Base-by-base conservation (phyloP, 2,888 invertebrate species). In the Sinodicranocentrus sp. region DNA sequence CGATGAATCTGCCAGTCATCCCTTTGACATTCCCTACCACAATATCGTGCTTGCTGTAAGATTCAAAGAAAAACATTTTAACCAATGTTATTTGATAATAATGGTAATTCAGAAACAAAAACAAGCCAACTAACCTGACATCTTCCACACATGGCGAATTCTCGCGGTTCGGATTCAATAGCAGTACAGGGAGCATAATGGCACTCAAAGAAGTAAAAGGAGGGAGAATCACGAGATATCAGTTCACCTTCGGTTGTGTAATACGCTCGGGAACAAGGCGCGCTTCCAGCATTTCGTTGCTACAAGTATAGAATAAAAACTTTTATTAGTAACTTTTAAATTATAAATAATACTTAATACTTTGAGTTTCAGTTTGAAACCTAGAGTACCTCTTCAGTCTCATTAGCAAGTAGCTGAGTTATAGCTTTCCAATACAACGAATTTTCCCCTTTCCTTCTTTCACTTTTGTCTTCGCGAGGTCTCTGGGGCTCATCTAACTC, bases 71-170 rank as follows among this genome's bases (percentile, higher is more conserved):
- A 73, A 73, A 61, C 26, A n/a, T 57, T 57, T 2, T 57, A 21
- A n/a, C n/a, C n/a, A 15, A 21, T 23, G 8, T 33, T 33, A 33
- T 33, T n/a, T n/a, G n/a, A n/a, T n/a, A n/a, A n/a, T n/a, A n/a
- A n/a, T n/a, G n/a, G n/a, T n/a, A n/a, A n/a, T n/a, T n/a, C n/a
- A n/a, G n/a, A n/a, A n/a, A n/a, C n/a, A n/a, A n/a, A n/a, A n/a
- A n/a, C 33, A 33, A 33, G 33, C 10, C 33, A 33, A 33, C 33
- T 19, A 65, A 90, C 90, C 89, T 91, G 91, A 86, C 92, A 92
- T 63, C 92, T 87, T 8, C 92, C 92, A 89, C 92, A 92, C 88
- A 92, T 92, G 86, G 91, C 91, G 89, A 92, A 92, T 86, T 92
- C 91, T 72, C 92, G 87, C 10, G 91, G 89, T 85, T 91, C 91